Percentiles rank a stretch among this genome's conserved stretches.
phyloP scores from a whole-genome alignment of 2,113 vertebrate genomes.

The Reinhardtius hippoglossoides region DNA sequence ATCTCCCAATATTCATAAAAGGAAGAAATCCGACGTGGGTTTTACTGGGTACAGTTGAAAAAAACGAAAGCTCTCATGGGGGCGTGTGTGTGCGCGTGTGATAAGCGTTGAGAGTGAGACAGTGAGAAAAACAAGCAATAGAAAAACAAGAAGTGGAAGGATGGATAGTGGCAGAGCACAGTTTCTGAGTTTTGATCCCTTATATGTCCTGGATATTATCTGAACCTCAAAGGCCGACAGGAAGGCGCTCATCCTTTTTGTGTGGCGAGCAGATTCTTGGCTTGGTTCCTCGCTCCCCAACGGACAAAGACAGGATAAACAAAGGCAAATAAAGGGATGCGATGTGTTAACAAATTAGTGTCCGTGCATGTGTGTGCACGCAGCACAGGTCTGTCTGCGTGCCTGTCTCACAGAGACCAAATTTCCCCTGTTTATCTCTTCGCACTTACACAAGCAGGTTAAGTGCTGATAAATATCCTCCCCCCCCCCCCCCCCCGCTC shows the following conservation, averaged over 20 bases:
- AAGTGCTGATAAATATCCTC: constrained; percentile 53
- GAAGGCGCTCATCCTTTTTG: constrained; percentile 54
- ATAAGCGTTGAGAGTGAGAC: constrained; percentile 57
- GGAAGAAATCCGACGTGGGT: constrained; percentile 14
- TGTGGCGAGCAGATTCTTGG: constrained; percentile 56
- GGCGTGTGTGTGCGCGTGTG: constrained; percentile 44
- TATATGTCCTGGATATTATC: constrained; percentile 51
- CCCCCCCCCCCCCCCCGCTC: constrained; percentile 26
- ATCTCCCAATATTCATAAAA: constrained; percentile 38
- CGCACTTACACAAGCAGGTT: constrained; percentile 44
- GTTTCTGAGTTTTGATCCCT: constrained; percentile 45
- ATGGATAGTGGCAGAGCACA: constrained; percentile 21
- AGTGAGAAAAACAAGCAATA: constrained; percentile 40
- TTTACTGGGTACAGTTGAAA: constrained; percentile 42
- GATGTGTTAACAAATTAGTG: constrained; percentile 31
- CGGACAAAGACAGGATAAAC: constrained; percentile 26
- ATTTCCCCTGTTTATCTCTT: constrained; percentile 46
- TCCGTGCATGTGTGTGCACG: constrained; percentile 7
- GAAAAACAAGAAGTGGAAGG: constrained; percentile 50
- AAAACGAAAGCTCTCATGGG: constrained; percentile 29
- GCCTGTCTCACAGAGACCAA: constrained; percentile 36
- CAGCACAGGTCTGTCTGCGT: constrained; percentile 16
- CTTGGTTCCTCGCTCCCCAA: constrained; percentile 9
- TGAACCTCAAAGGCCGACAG: constrained; percentile 29
- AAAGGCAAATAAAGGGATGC: constrained; percentile 42